Evolutionary conservation across 1,140 invertebrate species (phyloP).

Genomic region (Odontomachus brunneus): DNA sequence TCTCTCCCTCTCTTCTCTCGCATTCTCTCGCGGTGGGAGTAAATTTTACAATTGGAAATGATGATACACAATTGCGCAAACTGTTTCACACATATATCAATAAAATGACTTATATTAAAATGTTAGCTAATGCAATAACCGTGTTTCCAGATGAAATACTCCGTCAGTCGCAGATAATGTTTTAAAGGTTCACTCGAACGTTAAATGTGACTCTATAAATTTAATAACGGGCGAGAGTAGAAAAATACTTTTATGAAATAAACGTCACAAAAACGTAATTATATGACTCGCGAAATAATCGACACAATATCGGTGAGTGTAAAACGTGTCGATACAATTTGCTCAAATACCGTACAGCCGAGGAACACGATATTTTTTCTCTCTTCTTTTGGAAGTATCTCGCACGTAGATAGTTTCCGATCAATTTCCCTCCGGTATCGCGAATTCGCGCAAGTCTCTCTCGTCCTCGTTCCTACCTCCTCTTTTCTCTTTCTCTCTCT

Average conservation of each 20-base stretch:
- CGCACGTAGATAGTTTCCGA: background rate
- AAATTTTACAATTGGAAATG: background rate
- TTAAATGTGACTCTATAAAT: conserved; percentile 27
- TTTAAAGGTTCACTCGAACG: background rate
- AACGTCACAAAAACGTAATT: background rate
- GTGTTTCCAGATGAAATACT: conserved; percentile 23
- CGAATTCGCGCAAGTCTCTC: background rate
- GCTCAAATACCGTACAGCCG: no score
- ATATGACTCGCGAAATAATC: background rate
- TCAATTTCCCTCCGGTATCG: conserved; percentile 2
- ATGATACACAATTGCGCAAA: background rate
- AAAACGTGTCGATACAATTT: background rate
- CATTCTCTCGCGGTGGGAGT: background rate
- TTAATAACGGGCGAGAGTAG: background rate
- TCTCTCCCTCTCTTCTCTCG: background rate
- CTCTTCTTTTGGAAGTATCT: background rate
- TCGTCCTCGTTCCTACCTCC: background rate
- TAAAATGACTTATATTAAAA: conserved; percentile 41
- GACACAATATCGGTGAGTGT: background rate
- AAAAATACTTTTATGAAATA: background rate
- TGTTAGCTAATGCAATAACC: background rate
- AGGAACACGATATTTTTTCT: no score
- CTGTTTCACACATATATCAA: background rate
- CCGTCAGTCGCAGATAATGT: background rate
- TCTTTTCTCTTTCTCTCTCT: background rate